A percentile compares a stretch with the other conserved stretches of the same genome.
Evolutionary conservation across 2,888 invertebrate species (phyloP).

Genomic region (Cheilosia urbana): DNA sequence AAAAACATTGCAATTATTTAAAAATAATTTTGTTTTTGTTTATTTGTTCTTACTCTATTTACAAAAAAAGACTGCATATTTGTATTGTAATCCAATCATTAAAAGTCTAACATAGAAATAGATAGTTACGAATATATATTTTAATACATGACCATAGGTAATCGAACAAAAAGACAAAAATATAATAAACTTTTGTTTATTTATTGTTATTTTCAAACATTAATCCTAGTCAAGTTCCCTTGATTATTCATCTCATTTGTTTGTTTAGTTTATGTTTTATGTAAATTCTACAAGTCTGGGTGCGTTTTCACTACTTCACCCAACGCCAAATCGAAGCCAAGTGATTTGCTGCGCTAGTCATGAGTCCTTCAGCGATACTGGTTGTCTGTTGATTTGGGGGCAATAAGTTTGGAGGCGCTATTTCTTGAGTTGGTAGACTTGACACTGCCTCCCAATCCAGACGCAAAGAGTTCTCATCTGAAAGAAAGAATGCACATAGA

Average conservation of each 20-base stretch:
- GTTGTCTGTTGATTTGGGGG: slow-evolving; percentile 80
- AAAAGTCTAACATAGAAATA: slow-evolving; percentile 29
- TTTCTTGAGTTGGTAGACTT: slow-evolving; percentile 79
- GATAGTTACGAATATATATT: slow-evolving; percentile 37
- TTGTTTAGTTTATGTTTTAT: not conserved
- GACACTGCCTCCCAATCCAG: slow-evolving; percentile 92
- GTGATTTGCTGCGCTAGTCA: slow-evolving; percentile 92
- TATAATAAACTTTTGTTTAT: slow-evolving; percentile 11
- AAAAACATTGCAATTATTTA: slow-evolving; percentile 1
- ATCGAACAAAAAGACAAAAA: slow-evolving; percentile 40
- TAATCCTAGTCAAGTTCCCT: slow-evolving; percentile 49
- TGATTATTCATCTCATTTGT: slow-evolving; percentile 18
- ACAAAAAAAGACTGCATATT: slow-evolving; percentile 57
- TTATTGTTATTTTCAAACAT: slow-evolving; percentile 22
- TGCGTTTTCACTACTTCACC: slow-evolving; percentile 78
- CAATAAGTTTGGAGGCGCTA: slow-evolving; percentile 78
- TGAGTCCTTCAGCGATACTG: slow-evolving; percentile 89
- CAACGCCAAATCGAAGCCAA: slow-evolving; percentile 91
- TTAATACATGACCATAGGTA: slow-evolving; percentile 31
- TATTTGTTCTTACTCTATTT: slow-evolving; percentile 49
- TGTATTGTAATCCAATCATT: slow-evolving; percentile 47
- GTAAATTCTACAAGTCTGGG: slow-evolving; percentile 26
- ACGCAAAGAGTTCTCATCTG: slow-evolving; percentile 87
- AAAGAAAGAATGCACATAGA: not conserved
- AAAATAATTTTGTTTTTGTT: slow-evolving; percentile 48